These are phyloP conservation scores for Porites rus DNA, from an alignment of 92 coral and sea anemone genomes.

Conservation along the genomic window DNA sequence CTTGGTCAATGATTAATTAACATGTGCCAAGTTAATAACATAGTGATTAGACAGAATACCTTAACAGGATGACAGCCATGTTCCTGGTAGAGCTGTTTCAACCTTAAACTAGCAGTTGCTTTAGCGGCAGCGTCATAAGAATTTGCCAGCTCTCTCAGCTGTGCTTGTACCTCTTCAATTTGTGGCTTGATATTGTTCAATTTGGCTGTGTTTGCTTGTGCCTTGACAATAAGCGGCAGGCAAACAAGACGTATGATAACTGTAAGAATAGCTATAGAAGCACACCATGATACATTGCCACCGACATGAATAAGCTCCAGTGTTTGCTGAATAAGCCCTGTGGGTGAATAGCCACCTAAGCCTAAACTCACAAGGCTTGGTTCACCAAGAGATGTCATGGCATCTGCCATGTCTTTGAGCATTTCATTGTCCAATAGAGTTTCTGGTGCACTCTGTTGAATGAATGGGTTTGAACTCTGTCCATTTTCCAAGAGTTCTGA, in stretches of 20 bases:
- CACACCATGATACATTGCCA: constrained; percentile 86
- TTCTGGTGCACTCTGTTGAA: constrained; percentile 55
- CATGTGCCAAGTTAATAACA: neutral
- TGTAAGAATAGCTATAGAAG: constrained; percentile 85
- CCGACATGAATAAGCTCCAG: constrained; percentile 81
- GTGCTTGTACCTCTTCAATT: constrained; percentile 83
- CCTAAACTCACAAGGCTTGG: constrained; percentile 86
- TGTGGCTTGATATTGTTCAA: constrained; percentile 93
- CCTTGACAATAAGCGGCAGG: constrained; percentile 89
- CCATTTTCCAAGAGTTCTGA: constrained; percentile 26
- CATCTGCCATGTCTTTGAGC: constrained; percentile 69
- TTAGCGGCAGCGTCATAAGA: constrained; percentile 77
- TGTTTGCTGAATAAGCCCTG: constrained; percentile 88
- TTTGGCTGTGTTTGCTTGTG: constrained; percentile 94
- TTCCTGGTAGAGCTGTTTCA: constrained; percentile 86
- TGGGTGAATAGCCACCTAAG: constrained; percentile 86
- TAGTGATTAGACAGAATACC: constrained; percentile 37
- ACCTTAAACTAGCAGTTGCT: constrained; percentile 76
- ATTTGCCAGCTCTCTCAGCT: constrained; percentile 87
- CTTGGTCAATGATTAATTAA: no score
- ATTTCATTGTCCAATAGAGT: constrained; percentile 62
- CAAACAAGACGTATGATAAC: constrained; percentile 72
- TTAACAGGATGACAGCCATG: constrained; percentile 92
- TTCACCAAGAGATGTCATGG: constrained; percentile 70
- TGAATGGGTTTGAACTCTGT: constrained; percentile 66